Percentiles rank a stretch among this genome's conserved stretches.
phyloP scores from a whole-genome alignment of 2,888 invertebrate genomes.

The Norana najaformis region DNA sequence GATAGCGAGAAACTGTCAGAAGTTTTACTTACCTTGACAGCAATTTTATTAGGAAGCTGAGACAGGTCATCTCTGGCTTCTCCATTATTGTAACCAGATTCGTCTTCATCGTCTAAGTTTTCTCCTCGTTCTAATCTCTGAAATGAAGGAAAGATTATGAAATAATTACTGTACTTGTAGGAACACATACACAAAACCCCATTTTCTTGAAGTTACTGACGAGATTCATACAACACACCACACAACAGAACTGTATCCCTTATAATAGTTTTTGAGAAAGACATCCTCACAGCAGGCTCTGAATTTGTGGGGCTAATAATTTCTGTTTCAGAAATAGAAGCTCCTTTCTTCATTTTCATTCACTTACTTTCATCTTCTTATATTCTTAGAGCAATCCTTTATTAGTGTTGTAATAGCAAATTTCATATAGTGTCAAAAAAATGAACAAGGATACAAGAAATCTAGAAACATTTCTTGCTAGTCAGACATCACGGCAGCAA shows the following conservation, averaged over 20 bases:
- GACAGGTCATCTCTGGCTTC: conserved; percentile 62
- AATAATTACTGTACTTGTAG: neutral
- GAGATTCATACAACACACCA: neutral
- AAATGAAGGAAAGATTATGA: neutral
- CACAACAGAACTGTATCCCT: neutral
- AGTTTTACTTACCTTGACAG: conserved; percentile 51
- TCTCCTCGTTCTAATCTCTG: conserved; percentile 61
- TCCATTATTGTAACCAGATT: conserved; percentile 57
- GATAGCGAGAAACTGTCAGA: neutral
- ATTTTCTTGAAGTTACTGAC: neutral
- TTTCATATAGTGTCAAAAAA: no score
- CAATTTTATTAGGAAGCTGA: conserved; percentile 54
- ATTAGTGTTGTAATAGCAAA: no score
- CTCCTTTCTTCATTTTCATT: no score
- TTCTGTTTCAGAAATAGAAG: no score
- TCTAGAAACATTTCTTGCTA: no score
- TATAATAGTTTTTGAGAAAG: no score
- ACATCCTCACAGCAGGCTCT: no score
- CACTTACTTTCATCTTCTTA: no score
- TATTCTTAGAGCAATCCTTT: no score
- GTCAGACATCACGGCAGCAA: no score
- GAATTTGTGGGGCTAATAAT: no score
- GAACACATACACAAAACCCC: neutral
- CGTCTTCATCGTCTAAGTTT: conserved; percentile 60
- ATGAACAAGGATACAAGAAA: no score